A percentile compares a stretch with the other conserved stretches of the same genome.
These are phyloP conservation scores for Phylloscopus collybita DNA, from an alignment of 2,797 vertebrate species.

Conservation along the genomic window DNA sequence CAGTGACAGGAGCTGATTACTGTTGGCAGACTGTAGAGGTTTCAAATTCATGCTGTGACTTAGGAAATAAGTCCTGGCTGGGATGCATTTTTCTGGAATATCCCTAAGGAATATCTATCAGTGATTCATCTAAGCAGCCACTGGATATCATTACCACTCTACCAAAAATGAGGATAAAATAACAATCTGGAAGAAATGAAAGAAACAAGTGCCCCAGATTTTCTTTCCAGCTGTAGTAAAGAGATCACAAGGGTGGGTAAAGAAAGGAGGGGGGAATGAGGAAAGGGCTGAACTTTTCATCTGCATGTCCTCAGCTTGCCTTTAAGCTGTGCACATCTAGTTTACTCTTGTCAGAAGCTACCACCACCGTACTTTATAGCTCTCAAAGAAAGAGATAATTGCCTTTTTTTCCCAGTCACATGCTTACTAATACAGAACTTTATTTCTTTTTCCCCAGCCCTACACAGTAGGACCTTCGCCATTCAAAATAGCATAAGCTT, in stretches of 20 bases:
- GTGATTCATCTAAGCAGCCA: conserved; percentile 60
- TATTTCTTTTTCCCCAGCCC: neutral
- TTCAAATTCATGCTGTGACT: conserved; percentile 54
- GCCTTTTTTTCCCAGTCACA: conserved; percentile 51
- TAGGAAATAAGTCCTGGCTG: conserved; percentile 54
- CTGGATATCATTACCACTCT: conserved; percentile 65
- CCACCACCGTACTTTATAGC: conserved; percentile 30
- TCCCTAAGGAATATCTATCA: conserved; percentile 64
- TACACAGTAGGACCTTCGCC: conserved; percentile 30
- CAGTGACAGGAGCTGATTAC: neutral
- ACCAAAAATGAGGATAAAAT: conserved; percentile 62
- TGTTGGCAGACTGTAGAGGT: conserved; percentile 1
- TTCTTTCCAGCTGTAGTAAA: conserved; percentile 28
- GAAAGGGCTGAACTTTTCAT: conserved; percentile 61
- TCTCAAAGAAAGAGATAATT: conserved; percentile 66
- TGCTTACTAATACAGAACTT: conserved; percentile 45
- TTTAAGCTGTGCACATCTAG: conserved; percentile 55
- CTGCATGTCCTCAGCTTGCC: conserved; percentile 48
- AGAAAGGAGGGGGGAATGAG: conserved; percentile 23
- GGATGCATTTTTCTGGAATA: conserved; percentile 60
- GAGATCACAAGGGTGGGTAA: conserved; percentile 31
- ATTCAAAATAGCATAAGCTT: conserved; percentile 30
- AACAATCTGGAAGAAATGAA: conserved; percentile 52
- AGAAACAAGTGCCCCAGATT: conserved; percentile 56
- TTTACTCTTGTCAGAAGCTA: conserved; percentile 59